Evolutionary conservation across 2,888 invertebrate genomes (phyloP).

Genomic region (Beris morrisii): DNA sequence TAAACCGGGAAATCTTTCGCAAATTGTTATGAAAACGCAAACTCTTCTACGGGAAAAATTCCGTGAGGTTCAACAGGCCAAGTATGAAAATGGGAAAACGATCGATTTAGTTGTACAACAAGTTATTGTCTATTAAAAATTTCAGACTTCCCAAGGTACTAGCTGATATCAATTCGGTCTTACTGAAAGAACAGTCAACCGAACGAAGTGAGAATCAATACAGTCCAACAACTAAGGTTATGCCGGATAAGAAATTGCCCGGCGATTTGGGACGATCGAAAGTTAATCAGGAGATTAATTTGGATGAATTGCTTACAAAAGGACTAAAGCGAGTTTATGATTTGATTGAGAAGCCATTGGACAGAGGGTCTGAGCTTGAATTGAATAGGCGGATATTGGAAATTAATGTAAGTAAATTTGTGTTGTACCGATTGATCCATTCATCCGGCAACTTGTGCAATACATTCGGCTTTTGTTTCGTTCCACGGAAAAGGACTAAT

Average conservation of each 20-base stretch:
- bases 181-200: constrained; percentile 22
- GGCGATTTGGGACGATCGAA: constrained; percentile 34
- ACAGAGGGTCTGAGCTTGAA: constrained; percentile 49
- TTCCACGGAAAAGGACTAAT: too few species aligned
- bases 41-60: constrained; percentile 54
- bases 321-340: constrained; percentile 54
- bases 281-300: constrained; percentile 44
- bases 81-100: constrained; percentile 42
- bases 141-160: constrained; percentile 33
- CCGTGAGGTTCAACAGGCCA: constrained; percentile 54
- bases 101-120: not conserved
- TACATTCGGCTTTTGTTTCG: too few species aligned
- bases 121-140: constrained; percentile 5
- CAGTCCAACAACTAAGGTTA: constrained; percentile 29
- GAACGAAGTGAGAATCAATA: constrained; percentile 32
- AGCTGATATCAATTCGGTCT: constrained; percentile 9
- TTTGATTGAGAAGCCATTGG: constrained; percentile 52
- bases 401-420: constrained; percentile 51
- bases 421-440: too few species aligned
- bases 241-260: constrained; percentile 38
- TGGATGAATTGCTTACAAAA: constrained; percentile 53
- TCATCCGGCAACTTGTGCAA: too few species aligned
- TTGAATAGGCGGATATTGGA: constrained; percentile 52
- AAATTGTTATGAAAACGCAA: constrained; percentile 54
- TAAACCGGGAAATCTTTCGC: constrained; percentile 51